Conservation (phyloP, 2,888 invertebrate species). For the Dolomedes plantarius region DNA sequence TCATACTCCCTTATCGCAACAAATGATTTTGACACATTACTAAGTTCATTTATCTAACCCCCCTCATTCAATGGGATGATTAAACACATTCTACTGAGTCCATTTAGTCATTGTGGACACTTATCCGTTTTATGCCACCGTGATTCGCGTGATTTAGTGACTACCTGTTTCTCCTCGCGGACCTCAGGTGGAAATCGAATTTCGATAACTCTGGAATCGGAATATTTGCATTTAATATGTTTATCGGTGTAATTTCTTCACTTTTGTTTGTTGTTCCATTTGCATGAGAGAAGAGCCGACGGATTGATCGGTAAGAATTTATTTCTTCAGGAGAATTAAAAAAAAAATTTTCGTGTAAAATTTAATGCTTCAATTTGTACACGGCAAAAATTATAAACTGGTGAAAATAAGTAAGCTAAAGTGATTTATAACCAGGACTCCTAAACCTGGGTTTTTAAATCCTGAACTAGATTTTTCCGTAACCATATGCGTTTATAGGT, state of each 20-base stretch:
- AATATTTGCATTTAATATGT: neutral
- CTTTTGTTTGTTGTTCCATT: too few species aligned
- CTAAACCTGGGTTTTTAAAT: too few species aligned
- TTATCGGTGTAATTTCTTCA: neutral
- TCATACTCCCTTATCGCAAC: neutral
- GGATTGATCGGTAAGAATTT: too few species aligned
- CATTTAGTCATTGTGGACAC: neutral
- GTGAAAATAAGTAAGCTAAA: too few species aligned
- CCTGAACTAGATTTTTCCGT: too few species aligned
- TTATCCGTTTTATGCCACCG: neutral
- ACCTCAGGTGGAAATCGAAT: neutral
- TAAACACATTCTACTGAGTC: neutral
- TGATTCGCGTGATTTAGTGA: neutral
- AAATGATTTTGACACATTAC: neutral
- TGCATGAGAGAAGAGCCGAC: too few species aligned
- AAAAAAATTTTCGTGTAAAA: too few species aligned
- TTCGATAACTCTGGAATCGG: neutral
- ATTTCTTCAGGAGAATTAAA: too few species aligned
- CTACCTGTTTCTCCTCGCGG: neutral
- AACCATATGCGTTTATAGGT: too few species aligned
- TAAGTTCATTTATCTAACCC: neutral
- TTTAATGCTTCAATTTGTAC: too few species aligned
- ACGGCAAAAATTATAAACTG: too few species aligned
- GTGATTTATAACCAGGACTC: too few species aligned
- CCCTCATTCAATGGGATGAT: neutral